Evolutionary conservation across 2,888 invertebrate species (phyloP).

Genomic region (Pyrgus malvae): DNA sequence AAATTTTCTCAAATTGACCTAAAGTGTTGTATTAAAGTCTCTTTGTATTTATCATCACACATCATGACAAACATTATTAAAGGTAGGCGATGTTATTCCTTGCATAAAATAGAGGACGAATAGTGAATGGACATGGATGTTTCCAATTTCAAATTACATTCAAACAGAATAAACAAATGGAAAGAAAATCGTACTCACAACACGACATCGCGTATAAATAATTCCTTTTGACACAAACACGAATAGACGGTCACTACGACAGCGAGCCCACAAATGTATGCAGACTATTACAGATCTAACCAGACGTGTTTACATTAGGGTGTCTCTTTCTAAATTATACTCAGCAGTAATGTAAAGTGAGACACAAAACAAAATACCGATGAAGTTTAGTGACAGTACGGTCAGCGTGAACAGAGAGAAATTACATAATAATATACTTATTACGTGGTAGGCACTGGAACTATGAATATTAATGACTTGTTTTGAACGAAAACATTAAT

Average conservation of each 20-base stretch:
- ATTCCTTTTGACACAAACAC: conserved; percentile 21
- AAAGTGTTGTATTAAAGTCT: no score
- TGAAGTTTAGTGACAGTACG: conserved; percentile 1
- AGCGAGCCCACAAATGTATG: conserved; percentile 20
- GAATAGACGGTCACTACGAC: conserved; percentile 25
- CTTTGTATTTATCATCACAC: no score
- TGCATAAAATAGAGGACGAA: no score
- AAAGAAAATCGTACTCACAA: conserved; percentile 48
- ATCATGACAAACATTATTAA: no score
- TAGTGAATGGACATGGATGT: no score
- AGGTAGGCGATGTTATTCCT: no score
- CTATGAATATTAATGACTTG: no score
- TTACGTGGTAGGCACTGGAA: no score
- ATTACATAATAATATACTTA: background rate
- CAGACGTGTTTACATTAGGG: conserved; percentile 8
- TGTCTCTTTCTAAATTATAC: conserved; percentile 12
- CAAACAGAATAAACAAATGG: conserved; percentile 25
- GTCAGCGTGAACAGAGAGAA: background rate
- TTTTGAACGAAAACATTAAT: no score
- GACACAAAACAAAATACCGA: conserved; percentile 14
- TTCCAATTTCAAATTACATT: background rate
- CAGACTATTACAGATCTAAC: conserved; percentile 10
- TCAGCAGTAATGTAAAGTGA: background rate
- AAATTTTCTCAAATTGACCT: no score
- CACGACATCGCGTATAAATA: conserved; percentile 48